Evolutionary conservation across 2,797 vertebrate species (phyloP).

Genomic region (Epinephelus malabaricus): DNA sequence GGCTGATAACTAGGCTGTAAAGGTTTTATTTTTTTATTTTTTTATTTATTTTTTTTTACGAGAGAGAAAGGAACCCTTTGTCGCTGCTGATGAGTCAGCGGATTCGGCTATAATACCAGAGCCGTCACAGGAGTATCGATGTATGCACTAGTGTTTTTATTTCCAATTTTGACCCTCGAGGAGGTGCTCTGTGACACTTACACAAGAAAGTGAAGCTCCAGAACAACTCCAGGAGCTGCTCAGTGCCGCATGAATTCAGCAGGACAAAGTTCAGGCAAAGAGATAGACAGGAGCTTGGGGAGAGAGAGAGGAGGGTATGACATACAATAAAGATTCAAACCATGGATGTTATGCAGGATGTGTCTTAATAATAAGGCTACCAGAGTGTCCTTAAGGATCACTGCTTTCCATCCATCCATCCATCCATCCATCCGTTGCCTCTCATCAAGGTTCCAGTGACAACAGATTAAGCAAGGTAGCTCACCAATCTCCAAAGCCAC

Average conservation of each 20-base stretch:
- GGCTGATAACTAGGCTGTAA: constrained; percentile 49
- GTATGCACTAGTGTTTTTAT: constrained; percentile 61
- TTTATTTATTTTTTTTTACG: constrained; percentile 37
- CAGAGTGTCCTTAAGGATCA: background rate
- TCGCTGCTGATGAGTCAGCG: constrained; percentile 64
- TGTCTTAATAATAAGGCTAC: too few species aligned
- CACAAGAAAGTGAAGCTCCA: constrained; percentile 16
- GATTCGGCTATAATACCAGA: constrained; percentile 59
- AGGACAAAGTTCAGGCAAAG: background rate
- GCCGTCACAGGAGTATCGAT: constrained; percentile 58
- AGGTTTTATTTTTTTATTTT: constrained; percentile 21
- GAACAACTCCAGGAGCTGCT: constrained; percentile 13
- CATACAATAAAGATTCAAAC: background rate
- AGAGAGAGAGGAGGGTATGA: background rate
- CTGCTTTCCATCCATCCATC: background rate
- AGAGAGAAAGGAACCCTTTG: constrained; percentile 58
- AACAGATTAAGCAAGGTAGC: background rate
- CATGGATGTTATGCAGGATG: background rate
- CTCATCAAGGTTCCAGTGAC: background rate
- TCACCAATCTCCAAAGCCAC: background rate
- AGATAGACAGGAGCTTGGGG: background rate
- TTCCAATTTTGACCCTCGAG: constrained; percentile 51
- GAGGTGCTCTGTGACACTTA: constrained; percentile 15
- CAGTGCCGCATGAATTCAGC: constrained; percentile 11
- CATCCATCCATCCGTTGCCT: background rate